Conservation (phyloP, 2,113 vertebrate species). For the Falco punctatus region DNA sequence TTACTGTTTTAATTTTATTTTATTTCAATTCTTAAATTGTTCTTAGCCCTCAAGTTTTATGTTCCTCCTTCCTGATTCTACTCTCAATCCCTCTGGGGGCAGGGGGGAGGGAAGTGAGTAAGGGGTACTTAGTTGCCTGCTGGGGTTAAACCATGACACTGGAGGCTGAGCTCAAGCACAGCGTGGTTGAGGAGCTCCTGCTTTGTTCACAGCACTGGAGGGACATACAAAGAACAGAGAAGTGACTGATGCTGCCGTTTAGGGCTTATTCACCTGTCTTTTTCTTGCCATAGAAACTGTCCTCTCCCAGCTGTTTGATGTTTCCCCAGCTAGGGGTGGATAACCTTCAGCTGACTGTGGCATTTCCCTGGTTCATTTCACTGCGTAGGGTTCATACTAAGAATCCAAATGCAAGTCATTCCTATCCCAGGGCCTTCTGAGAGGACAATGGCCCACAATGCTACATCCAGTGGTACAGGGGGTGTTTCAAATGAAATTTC, state of each 20-base stretch:
- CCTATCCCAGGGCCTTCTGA: neutral
- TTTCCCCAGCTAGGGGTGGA: neutral
- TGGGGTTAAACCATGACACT: no score
- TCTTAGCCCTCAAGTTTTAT: no score
- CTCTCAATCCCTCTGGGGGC: no score
- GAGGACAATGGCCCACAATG: neutral
- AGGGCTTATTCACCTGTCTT: neutral
- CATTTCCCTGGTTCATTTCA: neutral
- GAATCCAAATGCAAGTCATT: neutral
- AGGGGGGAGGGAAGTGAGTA: no score
- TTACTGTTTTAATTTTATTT: no score
- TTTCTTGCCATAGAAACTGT: neutral
- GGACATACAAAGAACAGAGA: neutral
- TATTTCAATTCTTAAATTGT: no score
- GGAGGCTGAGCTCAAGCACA: neutral
- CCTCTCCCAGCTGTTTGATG: neutral
- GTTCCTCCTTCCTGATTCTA: no score
- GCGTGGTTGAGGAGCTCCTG: neutral
- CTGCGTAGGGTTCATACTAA: neutral
- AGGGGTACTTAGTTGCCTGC: no score
- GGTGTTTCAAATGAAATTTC: neutral
- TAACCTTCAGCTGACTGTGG: neutral
- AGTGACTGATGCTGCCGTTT: neutral
- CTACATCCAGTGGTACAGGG: neutral
- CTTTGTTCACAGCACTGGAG: neutral